These are phyloP conservation scores for Lophius piscatorius DNA, from an alignment of 2,113 vertebrate genomes.

Conservation along the genomic window DNA sequence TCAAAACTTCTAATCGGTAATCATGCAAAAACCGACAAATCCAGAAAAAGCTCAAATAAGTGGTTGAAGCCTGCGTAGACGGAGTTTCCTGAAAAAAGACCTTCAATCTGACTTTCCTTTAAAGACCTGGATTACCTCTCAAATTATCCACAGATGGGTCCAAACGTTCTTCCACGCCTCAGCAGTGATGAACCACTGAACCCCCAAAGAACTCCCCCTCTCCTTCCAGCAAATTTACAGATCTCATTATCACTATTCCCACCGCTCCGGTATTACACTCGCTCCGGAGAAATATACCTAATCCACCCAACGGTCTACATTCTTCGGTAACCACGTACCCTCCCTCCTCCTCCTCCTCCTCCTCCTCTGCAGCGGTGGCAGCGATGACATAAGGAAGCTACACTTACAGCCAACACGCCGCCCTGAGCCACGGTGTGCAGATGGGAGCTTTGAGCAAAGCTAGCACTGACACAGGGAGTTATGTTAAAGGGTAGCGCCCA, in stretches of 20 bases:
- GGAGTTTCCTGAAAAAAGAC: slow-evolving; percentile 5
- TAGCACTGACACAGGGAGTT: slow-evolving; percentile 49
- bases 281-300: slow-evolving; percentile 22
- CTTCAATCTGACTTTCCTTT: slow-evolving; percentile 2
- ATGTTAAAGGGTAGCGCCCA: slow-evolving; percentile 59
- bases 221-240: slow-evolving; percentile 6
- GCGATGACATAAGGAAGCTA: slow-evolving; percentile 38
- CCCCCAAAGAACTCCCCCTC: slow-evolving; percentile 7
- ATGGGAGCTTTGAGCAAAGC: slow-evolving; percentile 66
- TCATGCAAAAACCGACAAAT: slow-evolving; percentile 8
- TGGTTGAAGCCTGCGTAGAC: background rate
- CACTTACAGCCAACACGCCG: slow-evolving; percentile 38
- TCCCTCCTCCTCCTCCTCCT: no score
- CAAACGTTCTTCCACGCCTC: background rate
- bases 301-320: slow-evolving; percentile 10
- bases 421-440: slow-evolving; percentile 38
- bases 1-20: no score
- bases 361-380: slow-evolving; percentile 12
- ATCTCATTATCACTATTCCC: slow-evolving; percentile 41
- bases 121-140: background rate
- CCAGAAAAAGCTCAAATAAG: no score
- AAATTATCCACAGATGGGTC: slow-evolving; percentile 3
- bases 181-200: slow-evolving; percentile 3
- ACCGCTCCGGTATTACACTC: slow-evolving; percentile 16
- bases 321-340: slow-evolving; percentile 15